Evolutionary conservation across 2,888 invertebrate genomes (phyloP), one percentile per base, ranked within the genome.

Genomic region (Beris morrisii): DNA sequence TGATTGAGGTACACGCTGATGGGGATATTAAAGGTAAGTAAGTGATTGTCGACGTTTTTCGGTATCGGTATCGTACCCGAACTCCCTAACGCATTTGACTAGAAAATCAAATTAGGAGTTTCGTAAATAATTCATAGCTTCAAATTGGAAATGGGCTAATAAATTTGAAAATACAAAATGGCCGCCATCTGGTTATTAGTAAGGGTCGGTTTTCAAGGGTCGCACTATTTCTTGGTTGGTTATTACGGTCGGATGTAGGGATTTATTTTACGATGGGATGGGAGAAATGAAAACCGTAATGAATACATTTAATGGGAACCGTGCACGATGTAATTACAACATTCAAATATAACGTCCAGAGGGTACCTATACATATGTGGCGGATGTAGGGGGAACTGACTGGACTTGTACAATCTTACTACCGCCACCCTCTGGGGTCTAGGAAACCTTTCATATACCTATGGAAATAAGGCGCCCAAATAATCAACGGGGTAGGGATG

Each of bases 281-380:
- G 9, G 38, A 3, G 5, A 7, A 38, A 38, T 38, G 13, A 50
- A 32, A 48, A 28, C 61, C 61, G 52, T 61, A 61, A 61, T 61
- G 61, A 61, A 61, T 61, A 61, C 61, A 61, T 61, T 61, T 61
- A 52, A 61, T 38, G 50, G 52, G 52, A 52, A 52, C 61, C 61
- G 52, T 61, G 32, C 61, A 46, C 61, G 50, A 61, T 38, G 31
- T 38, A 52, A 50, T 61, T 61, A 61, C 22, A 15, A 15, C 15
- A 50, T 13, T 28, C 28, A 9, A 22, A 3, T 22, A 22, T 22
- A 22, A 22, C 43, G 32, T 43, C 52, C 12, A 13, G 31, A 11
- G 6, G 7, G 11, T 52, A 13, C 15, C 13, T 31, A 61, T 38
- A 46, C 15, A 22, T 15, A 15, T 43, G 61, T 52, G 43, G 38